Evolutionary conservation across 1,140 invertebrate species (phyloP), one percentile per base, ranked within the genome.

Genomic region (Pseudobourletiella spinata): DNA sequence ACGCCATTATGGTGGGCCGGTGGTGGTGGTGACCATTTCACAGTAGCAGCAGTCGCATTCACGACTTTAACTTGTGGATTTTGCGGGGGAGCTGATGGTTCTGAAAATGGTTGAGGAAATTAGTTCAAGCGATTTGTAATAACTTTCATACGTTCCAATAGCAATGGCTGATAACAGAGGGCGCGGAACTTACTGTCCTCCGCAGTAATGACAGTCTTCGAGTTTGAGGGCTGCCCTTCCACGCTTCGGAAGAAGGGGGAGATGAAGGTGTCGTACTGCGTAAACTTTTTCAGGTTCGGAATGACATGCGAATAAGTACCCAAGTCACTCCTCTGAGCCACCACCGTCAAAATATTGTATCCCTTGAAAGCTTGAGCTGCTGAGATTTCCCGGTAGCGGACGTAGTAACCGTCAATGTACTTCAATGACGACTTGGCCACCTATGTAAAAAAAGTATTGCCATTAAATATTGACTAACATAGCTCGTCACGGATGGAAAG

Each of bases 201-300:
- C 32, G 82, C 74, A 1, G 87, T 88, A 30, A 81, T 81, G 0
- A 83, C 81, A 11, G 83, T 73, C 70, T 83, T 82, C 1, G 85
- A 84, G 73, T 88, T 88, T 24, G 84, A 87, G 3, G 89, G 89
- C 66, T 85, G 83, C 0, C 90, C 89, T 69, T 90, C 87, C 16
- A 92, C 82, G 2, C 82, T 85, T 67, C 88, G 86, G 52, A 52
- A 67, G 46, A 67, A 67, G 44, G 89, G 89, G n/a, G 88, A 86
- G 20, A 92, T 78, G 68, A 92, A 91, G 70, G 91, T 88, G 75
- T 92, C 88, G 72, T 94, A 94, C 70, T 86, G 85, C 8, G 86
- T 89, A 71, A 83, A 91, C 69, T 91, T 90, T 57, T 84, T 82
- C 20, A 95, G 76, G 70, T 85, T 86, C 3, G 80, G 80, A 1